These are phyloP conservation scores for Nyctibius bracteatus DNA, from an alignment of 2,113 vertebrate genomes.

Conservation along the genomic window DNA sequence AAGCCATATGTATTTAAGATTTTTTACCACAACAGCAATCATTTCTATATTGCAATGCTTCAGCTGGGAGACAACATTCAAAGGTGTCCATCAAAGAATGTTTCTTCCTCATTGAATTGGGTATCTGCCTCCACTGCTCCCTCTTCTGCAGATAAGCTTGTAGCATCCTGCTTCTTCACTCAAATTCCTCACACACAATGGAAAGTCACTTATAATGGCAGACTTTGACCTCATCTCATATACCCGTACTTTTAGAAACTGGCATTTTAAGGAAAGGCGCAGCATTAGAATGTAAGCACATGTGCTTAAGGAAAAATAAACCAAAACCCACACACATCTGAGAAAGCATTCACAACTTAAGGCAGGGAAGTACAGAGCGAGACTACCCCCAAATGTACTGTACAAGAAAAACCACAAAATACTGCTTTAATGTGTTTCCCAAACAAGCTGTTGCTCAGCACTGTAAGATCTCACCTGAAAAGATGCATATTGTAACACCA, in stretches of 20 bases:
- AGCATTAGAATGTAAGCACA: background rate
- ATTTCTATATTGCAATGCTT: background rate
- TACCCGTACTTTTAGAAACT: background rate
- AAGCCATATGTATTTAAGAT: background rate
- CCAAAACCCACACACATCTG: background rate
- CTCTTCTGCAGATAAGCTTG: background rate
- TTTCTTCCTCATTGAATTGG: background rate
- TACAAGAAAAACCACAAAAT: background rate
- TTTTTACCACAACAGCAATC: background rate
- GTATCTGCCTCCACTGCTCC: background rate
- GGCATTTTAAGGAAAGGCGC: background rate
- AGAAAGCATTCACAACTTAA: background rate
- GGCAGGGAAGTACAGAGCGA: background rate
- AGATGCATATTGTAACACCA: conserved; percentile 86
- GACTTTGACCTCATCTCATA: background rate
- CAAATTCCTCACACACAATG: background rate
- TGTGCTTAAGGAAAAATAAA: background rate
- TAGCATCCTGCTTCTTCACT: background rate
- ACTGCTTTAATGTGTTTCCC: background rate
- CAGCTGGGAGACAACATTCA: background rate
- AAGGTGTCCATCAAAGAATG: background rate
- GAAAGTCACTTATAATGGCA: background rate
- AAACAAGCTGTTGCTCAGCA: background rate
- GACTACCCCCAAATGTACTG: conserved; percentile 45
- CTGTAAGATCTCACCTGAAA: conserved; percentile 81